Evolutionary conservation across 2,888 invertebrate species (phyloP), one percentile per base, ranked within the genome.

Genomic region (Drosophila macrospina): DNA sequence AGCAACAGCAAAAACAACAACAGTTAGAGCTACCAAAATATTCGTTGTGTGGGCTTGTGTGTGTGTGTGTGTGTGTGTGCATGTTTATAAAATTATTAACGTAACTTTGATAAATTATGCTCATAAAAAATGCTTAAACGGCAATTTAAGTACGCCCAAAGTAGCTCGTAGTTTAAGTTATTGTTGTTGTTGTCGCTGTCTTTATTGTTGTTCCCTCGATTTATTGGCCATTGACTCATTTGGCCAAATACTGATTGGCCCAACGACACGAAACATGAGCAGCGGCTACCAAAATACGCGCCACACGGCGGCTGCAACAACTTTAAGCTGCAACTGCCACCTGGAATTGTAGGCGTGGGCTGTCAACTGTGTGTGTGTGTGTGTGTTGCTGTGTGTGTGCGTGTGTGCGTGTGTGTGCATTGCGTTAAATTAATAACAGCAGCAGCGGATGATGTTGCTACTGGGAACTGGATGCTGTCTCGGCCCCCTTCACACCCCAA

Each of bases 121-220:
- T 78, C 86, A 79, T 86, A 87, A 87, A 85, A 86, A 87, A 74
- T 68, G 84, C 82, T 81, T 81, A 81, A 88, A 78, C 74, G 78
- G 77, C 83, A 86, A 87, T 87, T 85, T 82, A 80, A 87, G 78
- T 86, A 86, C 83, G 83, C 83, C 83, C 83, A 86, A 80, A 84
- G 76, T 84, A 75, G 39, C 61, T 56, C 42, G 13, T 42, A 42
- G 54, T 42, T 41, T 32, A 32, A 30, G 26, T 32, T 28, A 16
- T 13, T 32, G 30, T n/a, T 26, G 30, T n/a, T 26, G 28, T 8
- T 30, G n/a, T 34, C 24, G 10, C 10, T 44, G 26, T 42, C 13
- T 7, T 42, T 28, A 16, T 15, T 20, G 30, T 20, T 32, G 32
- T 8, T 48, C 24, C 24, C 20, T 54, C 71, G 60, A 78, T 82